Base-by-base conservation (phyloP, 2,888 invertebrate genomes). In the Furcula furcula region DNA sequence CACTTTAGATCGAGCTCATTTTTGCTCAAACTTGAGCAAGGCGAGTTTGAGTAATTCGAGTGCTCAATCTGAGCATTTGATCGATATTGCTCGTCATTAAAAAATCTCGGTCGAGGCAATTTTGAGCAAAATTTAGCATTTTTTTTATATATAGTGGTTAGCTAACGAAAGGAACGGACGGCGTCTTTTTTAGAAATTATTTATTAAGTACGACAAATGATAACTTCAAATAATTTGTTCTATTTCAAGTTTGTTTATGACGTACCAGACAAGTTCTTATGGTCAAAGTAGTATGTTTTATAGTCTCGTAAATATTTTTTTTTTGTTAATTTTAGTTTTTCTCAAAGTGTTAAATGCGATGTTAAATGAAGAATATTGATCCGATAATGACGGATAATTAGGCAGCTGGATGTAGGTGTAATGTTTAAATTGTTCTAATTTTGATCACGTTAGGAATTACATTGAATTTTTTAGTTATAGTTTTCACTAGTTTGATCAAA, bases 201-300 rank as follows among this genome's bases (percentile, higher is more conserved):
- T 22, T 20, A 14, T 11, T 21, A 6, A 11, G 3, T n/a, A 6
- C 6, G 10, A 21, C 21, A 21, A 21, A n/a, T 20, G 7, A 20
- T 20, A 20, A n/a, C 9, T 7, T n/a, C 20, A n/a, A 20, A 21
- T 10, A 21, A 21, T 21, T 16, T 21, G 21, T 10, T 5, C 2
- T n/a, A n/a, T 21, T 5, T 21, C 4, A 9, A 10, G 5, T 10
- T 10, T 31, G 20, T 44, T 56, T 59, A 48, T 58, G 55, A 70
- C 79, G 77, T 79, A 79, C 79, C 79, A 75, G 62, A 58, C 64
- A 59, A 51, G 48, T 57, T 71, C 69, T 71, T 75, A 67, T 74
- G 37, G 63, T 65, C 36, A 48, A 51, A 50, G 51, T 55, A 63
- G 46, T 53, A 38, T 54, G 39, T 50, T 46, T 57, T 55, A n/a